phyloP scores from a whole-genome alignment of 53 echinoderm and acorn worm species.

The Paracentrotus lividus region DNA sequence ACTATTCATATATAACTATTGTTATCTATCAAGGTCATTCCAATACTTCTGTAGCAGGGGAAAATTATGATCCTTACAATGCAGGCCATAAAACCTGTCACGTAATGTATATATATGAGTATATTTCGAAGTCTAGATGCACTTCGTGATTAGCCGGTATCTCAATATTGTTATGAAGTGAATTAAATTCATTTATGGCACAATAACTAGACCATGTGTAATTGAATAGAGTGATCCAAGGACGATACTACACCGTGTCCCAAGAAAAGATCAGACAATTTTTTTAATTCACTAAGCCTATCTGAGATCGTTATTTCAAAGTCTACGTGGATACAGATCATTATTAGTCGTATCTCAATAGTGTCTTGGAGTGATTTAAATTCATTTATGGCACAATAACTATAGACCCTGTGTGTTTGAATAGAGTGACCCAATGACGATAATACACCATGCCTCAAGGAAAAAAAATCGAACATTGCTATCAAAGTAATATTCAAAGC shows the following conservation, averaged over 20 bases:
- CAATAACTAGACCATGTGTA: slow-evolving; percentile 42
- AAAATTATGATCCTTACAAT: not conserved
- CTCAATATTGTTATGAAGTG: not conserved
- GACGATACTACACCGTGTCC: not conserved
- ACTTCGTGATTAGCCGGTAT: not conserved
- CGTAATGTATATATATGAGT: not conserved
- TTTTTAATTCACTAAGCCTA: too few relatives aligned
- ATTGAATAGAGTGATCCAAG: slow-evolving; percentile 37
- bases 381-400: slow-evolving; percentile 34
- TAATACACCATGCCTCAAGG: not conserved
- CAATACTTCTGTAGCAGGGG: not conserved
- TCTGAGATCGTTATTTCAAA: too few relatives aligned
- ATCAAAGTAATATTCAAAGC: too few relatives aligned
- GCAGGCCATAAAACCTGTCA: not conserved
- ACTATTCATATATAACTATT: too few relatives aligned
- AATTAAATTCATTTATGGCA: slow-evolving; percentile 38
- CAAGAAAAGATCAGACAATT: too few relatives aligned
- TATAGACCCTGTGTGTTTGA: slow-evolving; percentile 43
- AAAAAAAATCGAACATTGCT: too few relatives aligned
- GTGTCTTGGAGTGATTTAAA: not conserved
- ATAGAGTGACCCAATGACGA: slow-evolving; percentile 14
- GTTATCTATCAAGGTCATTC: not conserved
- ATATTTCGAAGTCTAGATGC: not conserved
- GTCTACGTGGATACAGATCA: not conserved
- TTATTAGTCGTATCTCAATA: slow-evolving; percentile 2